These are phyloP conservation scores for Elaeidobius kamerunicus DNA, from an alignment of 2,888 invertebrate genomes.

Conservation along the genomic window DNA sequence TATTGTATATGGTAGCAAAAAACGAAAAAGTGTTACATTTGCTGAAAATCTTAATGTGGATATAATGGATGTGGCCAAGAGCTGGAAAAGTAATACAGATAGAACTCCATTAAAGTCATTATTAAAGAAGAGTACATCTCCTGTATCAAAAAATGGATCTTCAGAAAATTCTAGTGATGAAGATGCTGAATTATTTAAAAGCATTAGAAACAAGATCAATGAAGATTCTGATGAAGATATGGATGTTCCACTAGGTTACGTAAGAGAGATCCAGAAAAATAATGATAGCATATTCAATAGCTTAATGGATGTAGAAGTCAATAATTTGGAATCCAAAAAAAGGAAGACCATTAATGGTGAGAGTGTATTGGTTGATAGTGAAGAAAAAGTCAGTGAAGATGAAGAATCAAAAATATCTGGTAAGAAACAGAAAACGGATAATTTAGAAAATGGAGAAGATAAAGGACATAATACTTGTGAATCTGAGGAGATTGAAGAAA, in stretches of 20 bases:
- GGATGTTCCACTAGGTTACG: not conserved
- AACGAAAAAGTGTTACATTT: slow-evolving; percentile 21
- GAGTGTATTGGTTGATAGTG: not conserved
- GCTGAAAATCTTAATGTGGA: slow-evolving; percentile 12
- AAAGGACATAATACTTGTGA: not conserved
- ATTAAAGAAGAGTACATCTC: slow-evolving; percentile 2
- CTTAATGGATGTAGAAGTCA: not conserved
- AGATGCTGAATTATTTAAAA: not conserved
- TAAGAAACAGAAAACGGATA: not conserved
- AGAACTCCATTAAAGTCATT: slow-evolving; percentile 4
- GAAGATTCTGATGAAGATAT: slow-evolving; percentile 11
- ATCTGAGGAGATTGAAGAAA: slow-evolving; percentile 1
- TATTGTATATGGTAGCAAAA: slow-evolving; percentile 5
- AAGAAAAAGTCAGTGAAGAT: not conserved
- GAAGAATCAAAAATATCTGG: not conserved
- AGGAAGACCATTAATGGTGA: not conserved
- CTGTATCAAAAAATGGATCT: not conserved
- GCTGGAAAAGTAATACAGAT: not conserved
- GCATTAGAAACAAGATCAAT: not conserved
- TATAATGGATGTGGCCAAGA: not conserved
- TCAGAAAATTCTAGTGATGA: not conserved
- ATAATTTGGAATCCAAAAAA: not conserved
- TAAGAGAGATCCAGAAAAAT: slow-evolving; percentile 13
- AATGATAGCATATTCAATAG: slow-evolving; percentile 14
- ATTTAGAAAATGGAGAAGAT: not conserved